phyloP scores from a whole-genome alignment of 2,888 invertebrate species.

The Apamea monoglypha region DNA sequence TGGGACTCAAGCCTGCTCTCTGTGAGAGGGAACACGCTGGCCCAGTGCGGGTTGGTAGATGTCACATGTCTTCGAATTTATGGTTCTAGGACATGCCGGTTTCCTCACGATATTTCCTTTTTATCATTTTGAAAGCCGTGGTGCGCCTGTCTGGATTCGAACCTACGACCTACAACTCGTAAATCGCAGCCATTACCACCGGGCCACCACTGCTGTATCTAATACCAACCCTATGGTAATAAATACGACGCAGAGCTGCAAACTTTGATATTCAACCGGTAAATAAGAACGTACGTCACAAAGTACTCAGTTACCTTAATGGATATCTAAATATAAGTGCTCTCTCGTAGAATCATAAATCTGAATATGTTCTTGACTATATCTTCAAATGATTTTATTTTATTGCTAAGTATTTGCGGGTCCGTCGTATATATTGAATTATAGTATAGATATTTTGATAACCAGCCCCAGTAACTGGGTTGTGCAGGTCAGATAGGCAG shows the following conservation, averaged over 20 bases:
- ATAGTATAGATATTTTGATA: not conserved
- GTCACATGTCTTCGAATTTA: not conserved
- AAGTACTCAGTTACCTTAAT: slow-evolving; percentile 60
- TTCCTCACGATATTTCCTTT: not conserved
- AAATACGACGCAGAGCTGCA: slow-evolving; percentile 36
- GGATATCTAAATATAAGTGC: slow-evolving; percentile 62
- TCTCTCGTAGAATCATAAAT: slow-evolving; percentile 53
- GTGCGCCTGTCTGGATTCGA: not conserved
- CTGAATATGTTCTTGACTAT: slow-evolving; percentile 53
- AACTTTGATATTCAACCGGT: slow-evolving; percentile 47
- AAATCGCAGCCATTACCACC: not conserved
- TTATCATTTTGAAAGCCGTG: not conserved
- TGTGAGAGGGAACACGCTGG: not conserved
- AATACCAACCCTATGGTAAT: not conserved
- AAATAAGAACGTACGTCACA: slow-evolving; percentile 57
- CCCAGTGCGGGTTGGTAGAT: not conserved
- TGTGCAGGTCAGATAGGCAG: too few species aligned
- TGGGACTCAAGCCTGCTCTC: not conserved
- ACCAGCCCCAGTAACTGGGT: too few species aligned
- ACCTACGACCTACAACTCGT: not conserved
- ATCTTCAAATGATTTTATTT: slow-evolving; percentile 53
- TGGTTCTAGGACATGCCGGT: not conserved
- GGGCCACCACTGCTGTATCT: not conserved
- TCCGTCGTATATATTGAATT: not conserved
- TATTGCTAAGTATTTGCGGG: slow-evolving; percentile 6